Evolutionary conservation across 2,888 invertebrate genomes (phyloP), one percentile per base, ranked within the genome.

Genomic region (Seladonia tumulorum): DNA sequence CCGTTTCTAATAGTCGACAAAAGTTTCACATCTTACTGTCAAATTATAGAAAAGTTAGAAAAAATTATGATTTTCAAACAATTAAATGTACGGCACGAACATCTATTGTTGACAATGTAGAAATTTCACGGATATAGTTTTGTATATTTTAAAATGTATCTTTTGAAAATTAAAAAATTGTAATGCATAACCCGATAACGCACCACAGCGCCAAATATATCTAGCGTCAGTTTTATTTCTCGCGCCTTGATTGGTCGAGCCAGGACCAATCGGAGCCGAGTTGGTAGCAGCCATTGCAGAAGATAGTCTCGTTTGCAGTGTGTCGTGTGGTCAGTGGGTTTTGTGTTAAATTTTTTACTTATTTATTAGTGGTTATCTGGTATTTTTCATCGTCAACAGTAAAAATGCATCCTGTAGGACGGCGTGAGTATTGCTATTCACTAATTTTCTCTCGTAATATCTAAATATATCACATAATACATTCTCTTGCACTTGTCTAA

Each of bases 381-480:
- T 92, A 93, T 93, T 93, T 93, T 92, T 90, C 89, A 93, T 92
- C 91, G 89, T 86, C 92, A 88, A 88, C 90, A 85, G 90, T 90
- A 91, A 95, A 95, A 95, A 97, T 97, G 97, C 96, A 96, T 96
- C 97, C 97, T 94, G 96, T 96, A 95, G 97, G 96, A 94, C 97
- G 96, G 95, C 96, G 97, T 97, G 96, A 96, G 96, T 96, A 95
- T 88, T 76, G 29, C 39, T 57, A 72, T 76, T 63, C 79, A 18
- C 25, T 82, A 70, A 66, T 81, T 83, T 86, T 63, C 42, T 60
- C n/a, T 42, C 70, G 72, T 42, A 39, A n/a, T 57, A 75, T 42
- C 39, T 73, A 66, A 81, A 68, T 60, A 82, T 79, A 81, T 71
- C 79, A 45, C 39, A 83, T 87, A 89, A 89, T 78, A 75, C 79